Base-by-base conservation (phyloP, 2,113 vertebrate species). In the Ammospiza caudacuta region DNA sequence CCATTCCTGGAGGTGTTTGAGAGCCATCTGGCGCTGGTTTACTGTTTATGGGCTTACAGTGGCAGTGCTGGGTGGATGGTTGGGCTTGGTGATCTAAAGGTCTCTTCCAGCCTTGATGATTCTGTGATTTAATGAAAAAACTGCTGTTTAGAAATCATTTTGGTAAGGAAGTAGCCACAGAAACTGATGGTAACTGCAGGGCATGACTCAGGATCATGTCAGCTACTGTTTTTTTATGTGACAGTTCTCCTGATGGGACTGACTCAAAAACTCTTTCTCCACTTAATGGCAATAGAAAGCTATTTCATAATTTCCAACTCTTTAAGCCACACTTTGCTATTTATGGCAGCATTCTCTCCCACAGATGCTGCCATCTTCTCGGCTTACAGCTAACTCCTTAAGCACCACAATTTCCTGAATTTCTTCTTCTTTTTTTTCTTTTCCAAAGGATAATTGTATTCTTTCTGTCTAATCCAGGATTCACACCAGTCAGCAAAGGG, bases 201-300 rank as follows among this genome's bases (percentile, higher is more conserved):
- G 12, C 1, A 0, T 24, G n/a, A 70, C 3, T 4, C 11, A 61
- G 20, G 33, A 46, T 59, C 61, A 29, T 0, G 0, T 41, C 57
- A 87, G 11, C 24, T 28, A 61, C n/a, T 0, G 0, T 12, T 37
- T 13, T 63, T 62, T 69, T 31, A 16, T 0, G 0, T 43, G 33
- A 20, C 0, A 0, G 15, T 57, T 78, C 59, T 73, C 21, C 43
- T 83, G 35, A 33, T 1, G 18, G 21, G 22, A 22, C 54, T 70
- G 52, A 7, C 28, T 46, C 58, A 58, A 86, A 89, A 80, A 23
- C 63, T 57, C 6, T 15, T 49, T 77, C 63, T 80, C 22, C 22
- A 8, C 18, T 83, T 61, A 59, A 68, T 19, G 9, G 5, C 35
- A 44, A 44, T 2, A 59, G 33, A 91, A 88, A 76, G 23, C 16